Percentiles rank a stretch among this genome's conserved stretches.
Evolutionary conservation across 2,797 vertebrate species (phyloP).

Genomic region (Salarias fasciatus): DNA sequence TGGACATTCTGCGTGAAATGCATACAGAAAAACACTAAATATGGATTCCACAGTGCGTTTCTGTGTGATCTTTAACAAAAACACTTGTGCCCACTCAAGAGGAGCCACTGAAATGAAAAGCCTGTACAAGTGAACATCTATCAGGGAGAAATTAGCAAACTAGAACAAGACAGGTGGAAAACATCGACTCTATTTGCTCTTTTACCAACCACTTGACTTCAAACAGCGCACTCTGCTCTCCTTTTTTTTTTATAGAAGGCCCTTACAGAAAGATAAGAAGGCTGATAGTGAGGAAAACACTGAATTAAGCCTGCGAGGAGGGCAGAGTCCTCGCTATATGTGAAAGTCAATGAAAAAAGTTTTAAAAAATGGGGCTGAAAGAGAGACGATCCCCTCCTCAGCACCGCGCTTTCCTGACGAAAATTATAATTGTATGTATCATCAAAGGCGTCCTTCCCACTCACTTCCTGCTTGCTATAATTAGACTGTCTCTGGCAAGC

Average conservation of each 20-base stretch:
- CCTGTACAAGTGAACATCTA: slow-evolving; percentile 41
- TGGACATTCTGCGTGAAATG: slow-evolving; percentile 2
- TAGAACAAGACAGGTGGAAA: slow-evolving; percentile 56
- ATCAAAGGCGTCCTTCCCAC: slow-evolving; percentile 65
- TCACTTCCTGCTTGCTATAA: slow-evolving; percentile 72
- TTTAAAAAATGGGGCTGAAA: slow-evolving; percentile 25
- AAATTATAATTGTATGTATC: slow-evolving; percentile 66
- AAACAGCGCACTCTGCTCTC: slow-evolving; percentile 49
- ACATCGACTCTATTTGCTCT: slow-evolving; percentile 58
- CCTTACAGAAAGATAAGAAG: slow-evolving; percentile 52
- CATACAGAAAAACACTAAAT: slow-evolving; percentile 23
- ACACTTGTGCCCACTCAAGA: slow-evolving; percentile 7
- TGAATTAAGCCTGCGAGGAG: slow-evolving; percentile 29
- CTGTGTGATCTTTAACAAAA: slow-evolving; percentile 39
- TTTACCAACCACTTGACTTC: slow-evolving; percentile 57
- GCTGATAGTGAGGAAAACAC: slow-evolving; percentile 37
- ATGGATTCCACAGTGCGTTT: slow-evolving; percentile 31
- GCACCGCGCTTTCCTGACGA: slow-evolving; percentile 46
- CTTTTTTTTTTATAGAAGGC: slow-evolving; percentile 49
- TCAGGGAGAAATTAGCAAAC: slow-evolving; percentile 53
- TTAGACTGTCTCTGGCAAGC: slow-evolving; percentile 62
- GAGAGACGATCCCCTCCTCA: slow-evolving; percentile 37
- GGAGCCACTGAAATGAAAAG: slow-evolving; percentile 10
- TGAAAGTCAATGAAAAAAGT: slow-evolving; percentile 29
- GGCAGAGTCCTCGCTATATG: slow-evolving; percentile 31